phyloP scores from a whole-genome alignment of 2,113 vertebrate species.

The Athene cunicularia region DNA sequence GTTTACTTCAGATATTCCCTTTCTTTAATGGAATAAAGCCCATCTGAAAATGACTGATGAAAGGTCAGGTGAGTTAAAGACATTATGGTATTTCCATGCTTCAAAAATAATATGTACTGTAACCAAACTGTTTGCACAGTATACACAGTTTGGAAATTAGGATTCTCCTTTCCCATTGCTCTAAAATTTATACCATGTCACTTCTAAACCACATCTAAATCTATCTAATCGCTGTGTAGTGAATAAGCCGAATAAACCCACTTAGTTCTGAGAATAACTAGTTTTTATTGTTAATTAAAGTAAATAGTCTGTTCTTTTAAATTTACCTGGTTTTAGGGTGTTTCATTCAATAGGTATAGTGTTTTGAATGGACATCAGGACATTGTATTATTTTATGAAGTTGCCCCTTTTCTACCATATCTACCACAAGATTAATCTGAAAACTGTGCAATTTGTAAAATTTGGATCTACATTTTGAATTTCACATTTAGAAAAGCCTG shows the following conservation, averaged over 20 bases:
- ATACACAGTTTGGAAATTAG: background rate
- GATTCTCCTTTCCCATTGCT: background rate
- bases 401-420: background rate
- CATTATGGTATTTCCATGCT: background rate
- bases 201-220: background rate
- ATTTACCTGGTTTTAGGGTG: background rate
- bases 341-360: background rate
- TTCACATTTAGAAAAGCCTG: background rate
- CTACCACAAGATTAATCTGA: background rate
- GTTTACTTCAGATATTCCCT: background rate
- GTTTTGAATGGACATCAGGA: background rate
- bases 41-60: background rate
- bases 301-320: background rate
- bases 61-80: background rate
- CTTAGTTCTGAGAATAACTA: background rate
- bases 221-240: background rate
- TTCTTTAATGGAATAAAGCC: background rate
- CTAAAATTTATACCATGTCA: background rate
- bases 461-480: background rate
- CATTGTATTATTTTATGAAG: background rate
- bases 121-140: background rate
- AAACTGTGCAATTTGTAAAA: background rate
- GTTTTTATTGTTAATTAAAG: background rate
- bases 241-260: background rate
- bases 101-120: background rate